Percentiles rank a stretch among this genome's conserved stretches.
phyloP scores from a whole-genome alignment of 2,888 invertebrate genomes.

The Caenorhabditis japonica region DNA sequence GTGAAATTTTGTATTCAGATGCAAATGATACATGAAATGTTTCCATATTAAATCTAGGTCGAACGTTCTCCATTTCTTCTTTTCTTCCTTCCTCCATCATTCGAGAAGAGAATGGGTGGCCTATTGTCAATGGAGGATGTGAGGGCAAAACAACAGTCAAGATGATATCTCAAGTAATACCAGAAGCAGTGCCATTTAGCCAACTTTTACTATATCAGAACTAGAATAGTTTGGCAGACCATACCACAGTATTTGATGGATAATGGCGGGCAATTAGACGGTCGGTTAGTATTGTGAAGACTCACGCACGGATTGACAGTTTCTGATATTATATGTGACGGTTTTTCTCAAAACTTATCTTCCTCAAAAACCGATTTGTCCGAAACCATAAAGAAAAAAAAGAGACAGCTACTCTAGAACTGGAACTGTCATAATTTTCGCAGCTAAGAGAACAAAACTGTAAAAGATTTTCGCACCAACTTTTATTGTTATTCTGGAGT shows the following conservation, averaged over 20 bases:
- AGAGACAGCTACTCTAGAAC: too few relatives aligned
- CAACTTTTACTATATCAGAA: slow-evolving; percentile 47
- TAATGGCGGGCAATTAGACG: slow-evolving; percentile 48
- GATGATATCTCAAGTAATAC: slow-evolving; percentile 38
- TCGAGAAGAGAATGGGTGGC: slow-evolving; percentile 14
- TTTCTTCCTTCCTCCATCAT: too few relatives aligned
- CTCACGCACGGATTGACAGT: slow-evolving; percentile 44
- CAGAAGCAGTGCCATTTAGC: slow-evolving; percentile 22
- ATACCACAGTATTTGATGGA: slow-evolving; percentile 28
- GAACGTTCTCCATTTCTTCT: slow-evolving; percentile 32
- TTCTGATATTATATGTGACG: slow-evolving; percentile 45
- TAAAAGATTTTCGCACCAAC: background rate
- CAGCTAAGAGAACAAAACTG: too few relatives aligned
- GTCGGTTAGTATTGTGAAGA: slow-evolving; percentile 32
- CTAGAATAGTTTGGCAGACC: slow-evolving; percentile 22
- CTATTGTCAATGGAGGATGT: background rate
- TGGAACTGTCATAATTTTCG: too few relatives aligned
- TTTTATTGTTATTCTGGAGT: background rate
- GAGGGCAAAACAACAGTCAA: slow-evolving; percentile 5
- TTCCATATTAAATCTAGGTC: slow-evolving; percentile 51
- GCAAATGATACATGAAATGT: slow-evolving; percentile 52
- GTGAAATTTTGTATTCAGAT: slow-evolving; percentile 48
- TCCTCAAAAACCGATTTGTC: too few relatives aligned
- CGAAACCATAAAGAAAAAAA: too few relatives aligned
- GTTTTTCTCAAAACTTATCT: too few relatives aligned